Base-by-base conservation (phyloP, 2,888 invertebrate genomes). In the Synanthedon myopaeformis region DNA sequence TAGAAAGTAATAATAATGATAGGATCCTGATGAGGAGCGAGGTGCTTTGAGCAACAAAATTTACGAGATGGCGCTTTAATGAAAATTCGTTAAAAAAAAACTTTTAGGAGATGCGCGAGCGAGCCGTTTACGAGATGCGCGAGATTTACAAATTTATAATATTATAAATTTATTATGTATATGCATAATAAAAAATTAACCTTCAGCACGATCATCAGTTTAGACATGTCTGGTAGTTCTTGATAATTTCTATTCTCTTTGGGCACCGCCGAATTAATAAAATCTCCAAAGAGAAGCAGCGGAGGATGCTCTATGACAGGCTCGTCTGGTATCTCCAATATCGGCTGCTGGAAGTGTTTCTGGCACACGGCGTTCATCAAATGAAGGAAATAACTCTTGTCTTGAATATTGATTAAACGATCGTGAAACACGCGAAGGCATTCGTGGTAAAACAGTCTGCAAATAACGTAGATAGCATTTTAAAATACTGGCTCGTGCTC, bases 361-460 rank as follows among this genome's bases (percentile, higher is more conserved):
- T 79, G 78, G 75, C 91, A 96, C 12, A 91, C 89, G 13, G 89
- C 89, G 49, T 89, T 83, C 86, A 97, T 91, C 13, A 95, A 81
- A 50, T 89, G 89, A 68, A 92, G 93, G 67, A 97, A 94, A 74
- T 95, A 92, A 23, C 88, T 90, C 72, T 95, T 93, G 75, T 98
- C 97, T 61, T 94, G 90, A 13, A 90, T 77, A 70, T 96, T 95
- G 55, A 94, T 92, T 19, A 98, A 83, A 1, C 97, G 93, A 74
- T 97, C 97, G 77, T 96, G 96, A 75, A 96, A 97, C 2, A 97
- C 96, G 28, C 97, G 90, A 54, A 96, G 90, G 55, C 96, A 94
- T 81, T 98, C 97, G 72, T 98, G 97, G 62, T 94, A 96, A 85
- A 96, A 97, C 8, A 98, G 81, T 61, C 96, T 93, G 66, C 3